These are phyloP conservation scores for Melieria omissa DNA, from an alignment of 2,888 invertebrate genomes.

Conservation along the genomic window DNA sequence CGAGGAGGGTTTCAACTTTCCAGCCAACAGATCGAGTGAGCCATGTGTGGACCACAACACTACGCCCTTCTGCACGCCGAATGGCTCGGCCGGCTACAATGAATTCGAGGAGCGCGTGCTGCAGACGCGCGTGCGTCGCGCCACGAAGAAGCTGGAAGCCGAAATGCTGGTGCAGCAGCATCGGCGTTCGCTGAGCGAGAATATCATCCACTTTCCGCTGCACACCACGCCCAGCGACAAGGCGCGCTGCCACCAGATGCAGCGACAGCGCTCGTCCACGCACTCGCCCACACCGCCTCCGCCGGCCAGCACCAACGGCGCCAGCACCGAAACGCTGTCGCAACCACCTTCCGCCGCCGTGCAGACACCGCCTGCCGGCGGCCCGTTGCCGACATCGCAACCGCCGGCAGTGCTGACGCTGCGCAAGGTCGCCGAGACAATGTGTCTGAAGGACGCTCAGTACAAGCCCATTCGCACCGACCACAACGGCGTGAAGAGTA, in stretches of 20 bases:
- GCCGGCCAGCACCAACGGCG: conserved; percentile 48
- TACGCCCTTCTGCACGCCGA: conserved; percentile 46
- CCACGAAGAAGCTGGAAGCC: conserved; percentile 63
- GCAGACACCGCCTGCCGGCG: conserved; percentile 67
- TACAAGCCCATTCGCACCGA: conserved; percentile 74
- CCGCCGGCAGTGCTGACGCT: conserved; percentile 69
- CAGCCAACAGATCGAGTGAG: conserved; percentile 35
- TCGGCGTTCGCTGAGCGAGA: conserved; percentile 81
- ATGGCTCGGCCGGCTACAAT: conserved; percentile 56
- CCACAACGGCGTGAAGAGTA: conserved; percentile 69
- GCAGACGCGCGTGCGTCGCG: conserved; percentile 61
- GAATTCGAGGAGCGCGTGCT: conserved; percentile 58
- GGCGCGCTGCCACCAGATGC: conserved; percentile 77
- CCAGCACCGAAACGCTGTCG: conserved; percentile 70
- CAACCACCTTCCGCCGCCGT: conserved; percentile 48
- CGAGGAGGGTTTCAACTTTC: conserved; percentile 57
- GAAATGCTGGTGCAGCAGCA: conserved; percentile 71
- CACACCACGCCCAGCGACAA: conserved; percentile 78
- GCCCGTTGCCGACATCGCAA: conserved; percentile 66
- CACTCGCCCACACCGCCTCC: conserved; percentile 63
- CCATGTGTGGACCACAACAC: conserved; percentile 46
- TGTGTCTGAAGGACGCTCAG: conserved; percentile 86
- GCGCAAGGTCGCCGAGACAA: conserved; percentile 82
- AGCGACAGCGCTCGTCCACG: conserved; percentile 65
- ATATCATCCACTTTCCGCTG: conserved; percentile 72